Percentiles rank a stretch among this genome's conserved stretches.
Evolutionary conservation across 2,888 invertebrate genomes (phyloP).

Genomic region (Agrilus cyanescens): DNA sequence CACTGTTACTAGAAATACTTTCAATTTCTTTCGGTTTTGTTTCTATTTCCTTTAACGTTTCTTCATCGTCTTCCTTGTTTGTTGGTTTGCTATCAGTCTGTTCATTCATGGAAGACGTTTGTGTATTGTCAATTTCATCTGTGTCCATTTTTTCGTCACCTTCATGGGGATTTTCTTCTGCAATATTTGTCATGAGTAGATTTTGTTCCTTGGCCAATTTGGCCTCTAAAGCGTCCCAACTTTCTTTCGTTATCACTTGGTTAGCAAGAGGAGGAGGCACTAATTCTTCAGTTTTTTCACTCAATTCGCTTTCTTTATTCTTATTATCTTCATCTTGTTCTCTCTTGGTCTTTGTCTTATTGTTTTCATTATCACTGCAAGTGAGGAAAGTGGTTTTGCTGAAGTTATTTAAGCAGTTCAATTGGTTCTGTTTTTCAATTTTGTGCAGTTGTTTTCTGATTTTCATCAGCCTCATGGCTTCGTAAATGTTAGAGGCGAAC

Average conservation of each 20-base stretch:
- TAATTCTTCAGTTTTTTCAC: constrained; percentile 4
- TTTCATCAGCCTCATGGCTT: constrained; percentile 54
- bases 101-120: constrained; percentile 12
- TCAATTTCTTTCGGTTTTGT: no score
- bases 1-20: no score
- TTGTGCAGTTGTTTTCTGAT: constrained; percentile 52
- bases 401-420: constrained; percentile 5
- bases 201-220: constrained; percentile 24
- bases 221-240: constrained; percentile 33
- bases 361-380: background rate
- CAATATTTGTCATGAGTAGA: constrained; percentile 12
- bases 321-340: constrained; percentile 4
- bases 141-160: background rate
- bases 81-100: constrained; percentile 7
- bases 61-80: constrained; percentile 13
- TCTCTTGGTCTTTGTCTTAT: constrained; percentile 1
- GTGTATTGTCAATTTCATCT: background rate
- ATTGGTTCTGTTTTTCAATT: constrained; percentile 39
- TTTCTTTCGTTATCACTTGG: constrained; percentile 29
- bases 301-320: background rate
- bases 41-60: background rate
- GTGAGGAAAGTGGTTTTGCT: background rate
- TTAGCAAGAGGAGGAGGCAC: constrained; percentile 11
- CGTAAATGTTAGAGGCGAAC: constrained; percentile 54
- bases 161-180: constrained; percentile 9